Conservation (phyloP, 2,797 vertebrate genomes). For the Leptoclinus maculatus region DNA sequence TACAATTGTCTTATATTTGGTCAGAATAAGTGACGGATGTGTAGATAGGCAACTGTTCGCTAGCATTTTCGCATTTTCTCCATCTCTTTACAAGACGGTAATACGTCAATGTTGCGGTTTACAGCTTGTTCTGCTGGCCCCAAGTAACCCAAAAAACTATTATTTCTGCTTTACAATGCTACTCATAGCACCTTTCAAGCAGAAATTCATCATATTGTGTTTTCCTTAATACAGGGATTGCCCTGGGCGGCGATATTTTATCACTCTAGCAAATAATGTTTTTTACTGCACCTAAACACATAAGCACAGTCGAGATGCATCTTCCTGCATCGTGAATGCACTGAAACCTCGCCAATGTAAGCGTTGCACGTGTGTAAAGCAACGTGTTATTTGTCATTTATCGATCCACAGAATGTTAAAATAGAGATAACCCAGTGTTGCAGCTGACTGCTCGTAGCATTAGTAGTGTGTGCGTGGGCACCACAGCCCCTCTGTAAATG, state of each 20-base stretch:
- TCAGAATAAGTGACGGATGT: background rate
- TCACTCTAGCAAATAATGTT: background rate
- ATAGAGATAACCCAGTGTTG: slow-evolving; percentile 14
- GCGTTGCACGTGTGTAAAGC: background rate
- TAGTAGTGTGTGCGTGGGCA: slow-evolving; percentile 27
- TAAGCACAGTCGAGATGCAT: background rate
- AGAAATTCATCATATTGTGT: background rate
- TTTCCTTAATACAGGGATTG: background rate
- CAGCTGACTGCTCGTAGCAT: slow-evolving; percentile 35
- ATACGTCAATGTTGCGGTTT: background rate
- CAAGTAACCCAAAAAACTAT: background rate
- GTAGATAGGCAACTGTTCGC: background rate
- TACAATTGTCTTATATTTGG: background rate
- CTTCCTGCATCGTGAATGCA: background rate
- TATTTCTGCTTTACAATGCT: background rate
- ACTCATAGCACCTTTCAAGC: background rate
- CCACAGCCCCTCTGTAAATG: slow-evolving; percentile 45
- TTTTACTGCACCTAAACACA: background rate
- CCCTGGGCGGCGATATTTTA: background rate
- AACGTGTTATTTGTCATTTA: background rate
- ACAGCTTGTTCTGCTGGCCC: background rate
- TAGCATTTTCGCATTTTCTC: background rate
- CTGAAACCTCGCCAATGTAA: background rate
- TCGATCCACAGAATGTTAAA: background rate
- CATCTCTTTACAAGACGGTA: background rate